A percentile compares a stretch with the other conserved stretches of the same genome.
Evolutionary conservation across 2,797 vertebrate genomes (phyloP).

Genomic region (Petrocephalus sullivani): DNA sequence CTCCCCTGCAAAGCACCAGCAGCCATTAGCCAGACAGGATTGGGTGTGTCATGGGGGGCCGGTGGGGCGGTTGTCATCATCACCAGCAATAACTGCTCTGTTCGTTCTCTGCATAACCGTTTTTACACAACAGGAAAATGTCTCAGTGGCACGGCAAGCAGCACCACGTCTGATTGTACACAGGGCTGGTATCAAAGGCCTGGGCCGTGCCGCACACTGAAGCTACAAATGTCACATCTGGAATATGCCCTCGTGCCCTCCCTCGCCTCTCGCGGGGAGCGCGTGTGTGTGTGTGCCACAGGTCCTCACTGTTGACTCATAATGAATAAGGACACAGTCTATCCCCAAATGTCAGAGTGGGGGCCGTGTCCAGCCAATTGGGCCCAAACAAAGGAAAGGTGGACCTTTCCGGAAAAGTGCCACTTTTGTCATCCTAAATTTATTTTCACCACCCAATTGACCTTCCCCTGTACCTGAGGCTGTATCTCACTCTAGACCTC

Average conservation of each 20-base stretch:
- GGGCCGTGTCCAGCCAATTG: neutral
- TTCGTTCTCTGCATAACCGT: neutral
- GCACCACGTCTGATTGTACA: neutral
- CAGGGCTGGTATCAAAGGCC: neutral
- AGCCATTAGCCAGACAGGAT: neutral
- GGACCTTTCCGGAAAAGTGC: neutral
- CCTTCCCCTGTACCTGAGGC: neutral
- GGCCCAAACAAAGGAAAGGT: neutral
- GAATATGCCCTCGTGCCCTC: neutral
- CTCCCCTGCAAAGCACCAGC: neutral
- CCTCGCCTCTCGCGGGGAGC: neutral
- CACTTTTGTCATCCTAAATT: neutral
- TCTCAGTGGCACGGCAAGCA: neutral
- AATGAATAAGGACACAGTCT: neutral
- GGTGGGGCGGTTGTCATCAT: neutral
- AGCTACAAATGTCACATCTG: neutral
- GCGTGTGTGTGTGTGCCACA: neutral
- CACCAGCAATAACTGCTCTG: neutral
- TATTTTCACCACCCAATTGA: neutral
- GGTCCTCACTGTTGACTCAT: neutral
- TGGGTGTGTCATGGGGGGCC: no score
- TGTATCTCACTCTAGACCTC: neutral
- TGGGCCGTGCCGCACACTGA: neutral
- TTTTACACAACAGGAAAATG: neutral
- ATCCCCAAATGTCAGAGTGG: neutral